These are phyloP conservation scores for Nannospalax galili DNA, from an alignment of 2,113 vertebrate species.

Conservation along the genomic window DNA sequence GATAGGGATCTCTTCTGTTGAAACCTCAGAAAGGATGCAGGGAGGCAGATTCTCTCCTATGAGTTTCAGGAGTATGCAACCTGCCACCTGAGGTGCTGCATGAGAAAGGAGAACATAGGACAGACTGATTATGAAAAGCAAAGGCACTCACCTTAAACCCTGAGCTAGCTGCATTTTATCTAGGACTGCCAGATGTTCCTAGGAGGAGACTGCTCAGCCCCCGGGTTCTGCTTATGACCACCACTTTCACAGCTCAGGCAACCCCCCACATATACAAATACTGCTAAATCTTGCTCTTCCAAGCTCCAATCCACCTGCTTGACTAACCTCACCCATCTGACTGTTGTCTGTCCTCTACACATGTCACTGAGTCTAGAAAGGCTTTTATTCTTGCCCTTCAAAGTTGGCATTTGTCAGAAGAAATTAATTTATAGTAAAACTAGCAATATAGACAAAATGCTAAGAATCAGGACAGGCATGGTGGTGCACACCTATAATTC, in stretches of 20 bases:
- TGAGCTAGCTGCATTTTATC: background rate
- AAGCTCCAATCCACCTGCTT: background rate
- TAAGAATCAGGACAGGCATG: background rate
- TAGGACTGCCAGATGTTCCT: background rate
- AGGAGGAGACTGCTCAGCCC: background rate
- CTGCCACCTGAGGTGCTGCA: background rate
- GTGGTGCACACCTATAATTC: background rate
- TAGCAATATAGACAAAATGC: background rate
- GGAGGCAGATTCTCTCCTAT: background rate
- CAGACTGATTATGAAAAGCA: background rate
- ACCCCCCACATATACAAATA: no score
- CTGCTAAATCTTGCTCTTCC: no score
- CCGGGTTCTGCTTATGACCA: no score
- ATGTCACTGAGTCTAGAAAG: background rate
- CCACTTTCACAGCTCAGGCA: background rate
- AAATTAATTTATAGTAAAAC: slow-evolving; percentile 1
- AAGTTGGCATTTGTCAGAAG: background rate
- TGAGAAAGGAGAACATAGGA: background rate
- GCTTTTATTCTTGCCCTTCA: background rate
- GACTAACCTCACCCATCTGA: background rate
- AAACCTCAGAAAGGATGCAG: background rate
- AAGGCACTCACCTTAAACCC: background rate
- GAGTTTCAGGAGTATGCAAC: background rate
- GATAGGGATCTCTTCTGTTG: background rate
- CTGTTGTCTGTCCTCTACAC: background rate